A percentile compares a stretch with the other conserved stretches of the same genome.
phyloP scores from a whole-genome alignment of 2,888 invertebrate species.

The Teleiodes luculella region DNA sequence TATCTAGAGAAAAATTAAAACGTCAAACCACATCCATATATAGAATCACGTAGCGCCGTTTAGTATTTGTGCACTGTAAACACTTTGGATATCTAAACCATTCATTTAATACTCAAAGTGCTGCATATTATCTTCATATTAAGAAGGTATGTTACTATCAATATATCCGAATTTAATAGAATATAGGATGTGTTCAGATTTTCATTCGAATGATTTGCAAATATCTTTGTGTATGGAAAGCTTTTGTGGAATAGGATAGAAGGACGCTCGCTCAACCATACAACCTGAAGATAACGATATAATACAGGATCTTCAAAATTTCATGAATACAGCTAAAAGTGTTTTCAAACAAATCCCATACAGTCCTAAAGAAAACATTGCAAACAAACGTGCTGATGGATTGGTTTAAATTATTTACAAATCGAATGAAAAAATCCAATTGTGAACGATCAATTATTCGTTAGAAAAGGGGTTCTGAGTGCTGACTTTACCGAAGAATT shows the following conservation, averaged over 20 bases:
- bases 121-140: too few species aligned
- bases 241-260: slow-evolving; percentile 30
- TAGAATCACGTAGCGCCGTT: too few species aligned
- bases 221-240: background rate
- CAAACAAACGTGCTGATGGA: background rate
- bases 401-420: background rate
- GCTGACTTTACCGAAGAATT: background rate
- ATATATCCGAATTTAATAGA: too few species aligned
- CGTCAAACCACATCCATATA: too few species aligned
- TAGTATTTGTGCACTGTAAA: too few species aligned
- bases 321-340: background rate
- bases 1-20: too few species aligned
- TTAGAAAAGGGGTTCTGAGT: background rate
- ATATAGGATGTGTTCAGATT: too few species aligned
- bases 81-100: too few species aligned
- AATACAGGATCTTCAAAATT: background rate
- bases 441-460: background rate
- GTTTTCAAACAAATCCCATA: background rate
- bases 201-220: background rate
- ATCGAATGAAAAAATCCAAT: background rate
- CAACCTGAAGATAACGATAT: slow-evolving; percentile 59
- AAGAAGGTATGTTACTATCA: too few species aligned
- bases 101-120: too few species aligned
- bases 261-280: slow-evolving; percentile 55
- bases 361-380: background rate